A percentile compares a stretch with the other conserved stretches of the same genome.
Evolutionary conservation across 2,797 vertebrate genomes (phyloP).

Genomic region (Darevskia nairensis): DNA sequence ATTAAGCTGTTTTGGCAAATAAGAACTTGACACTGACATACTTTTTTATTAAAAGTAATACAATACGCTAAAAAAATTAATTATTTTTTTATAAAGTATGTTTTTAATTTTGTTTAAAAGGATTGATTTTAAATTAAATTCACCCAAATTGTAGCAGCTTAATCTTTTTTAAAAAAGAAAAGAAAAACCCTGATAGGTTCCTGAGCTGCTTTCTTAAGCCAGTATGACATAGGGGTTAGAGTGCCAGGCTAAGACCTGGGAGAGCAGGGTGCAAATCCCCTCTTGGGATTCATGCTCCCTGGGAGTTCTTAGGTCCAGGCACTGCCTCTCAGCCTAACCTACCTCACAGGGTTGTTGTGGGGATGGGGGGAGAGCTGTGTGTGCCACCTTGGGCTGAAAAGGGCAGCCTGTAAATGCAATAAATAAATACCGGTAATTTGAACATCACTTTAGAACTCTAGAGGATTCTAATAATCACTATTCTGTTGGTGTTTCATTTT

Average conservation of each 20-base stretch:
- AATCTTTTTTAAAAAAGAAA: constrained; percentile 46
- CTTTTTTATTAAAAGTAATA: constrained; percentile 77
- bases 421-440: too few species aligned
- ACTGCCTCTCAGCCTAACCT: too few species aligned
- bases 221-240: too few species aligned
- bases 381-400: too few species aligned
- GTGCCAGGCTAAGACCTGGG: too few species aligned
- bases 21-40: constrained; percentile 69
- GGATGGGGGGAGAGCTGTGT: too few species aligned
- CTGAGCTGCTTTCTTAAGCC: neutral
- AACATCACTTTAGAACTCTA: neutral
- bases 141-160: constrained; percentile 71
- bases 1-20: constrained; percentile 72
- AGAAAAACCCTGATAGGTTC: neutral
- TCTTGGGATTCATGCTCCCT: too few species aligned
- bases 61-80: constrained; percentile 76
- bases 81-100: constrained; percentile 83
- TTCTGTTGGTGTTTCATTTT: constrained; percentile 11
- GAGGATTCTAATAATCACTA: neutral
- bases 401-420: too few species aligned
- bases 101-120: constrained; percentile 77
- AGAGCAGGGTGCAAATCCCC: too few species aligned
- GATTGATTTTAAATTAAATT: constrained; percentile 80
- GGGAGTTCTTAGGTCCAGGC: too few species aligned
- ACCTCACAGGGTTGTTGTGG: too few species aligned